Evolutionary conservation across 2,797 vertebrate species (phyloP).

Genomic region (Poeciliopsis presidionis): DNA sequence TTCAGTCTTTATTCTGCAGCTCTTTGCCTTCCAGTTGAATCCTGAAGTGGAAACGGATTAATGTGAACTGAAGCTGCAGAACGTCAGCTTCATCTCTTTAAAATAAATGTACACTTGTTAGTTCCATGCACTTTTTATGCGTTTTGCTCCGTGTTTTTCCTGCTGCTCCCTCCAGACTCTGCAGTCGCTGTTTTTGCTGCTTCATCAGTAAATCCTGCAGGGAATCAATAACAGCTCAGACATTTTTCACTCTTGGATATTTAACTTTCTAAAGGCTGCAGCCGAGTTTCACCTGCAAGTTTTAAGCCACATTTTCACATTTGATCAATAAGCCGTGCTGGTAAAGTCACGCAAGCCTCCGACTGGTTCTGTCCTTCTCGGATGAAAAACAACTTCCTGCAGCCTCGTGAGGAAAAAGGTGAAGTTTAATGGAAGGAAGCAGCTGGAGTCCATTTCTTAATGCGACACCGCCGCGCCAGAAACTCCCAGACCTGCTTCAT

Average conservation of each 20-base stretch:
- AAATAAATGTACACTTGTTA: background rate
- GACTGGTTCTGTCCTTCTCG: background rate
- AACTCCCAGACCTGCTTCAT: conserved; percentile 28
- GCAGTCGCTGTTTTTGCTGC: background rate
- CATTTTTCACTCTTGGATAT: background rate
- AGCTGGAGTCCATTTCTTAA: conserved; percentile 56
- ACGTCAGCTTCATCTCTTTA: background rate
- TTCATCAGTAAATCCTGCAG: background rate
- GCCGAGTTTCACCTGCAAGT: background rate
- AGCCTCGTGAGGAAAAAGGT: conserved; percentile 30
- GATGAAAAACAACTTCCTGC: conserved; percentile 8
- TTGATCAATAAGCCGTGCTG: conserved; percentile 22
- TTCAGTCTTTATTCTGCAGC: too few species aligned
- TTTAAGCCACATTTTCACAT: background rate
- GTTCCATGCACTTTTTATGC: background rate
- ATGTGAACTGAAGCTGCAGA: background rate
- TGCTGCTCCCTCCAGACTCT: background rate
- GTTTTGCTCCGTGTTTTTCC: background rate
- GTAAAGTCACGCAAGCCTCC: conserved; percentile 3
- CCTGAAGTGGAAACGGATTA: background rate
- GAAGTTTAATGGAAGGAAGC: conserved; percentile 46
- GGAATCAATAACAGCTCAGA: background rate
- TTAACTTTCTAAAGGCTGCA: background rate
- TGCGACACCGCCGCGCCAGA: conserved; percentile 47
- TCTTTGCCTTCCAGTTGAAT: too few species aligned